These are phyloP conservation scores for Cinclus mexicanus DNA, from an alignment of 2,113 vertebrate species.

Conservation along the genomic window DNA sequence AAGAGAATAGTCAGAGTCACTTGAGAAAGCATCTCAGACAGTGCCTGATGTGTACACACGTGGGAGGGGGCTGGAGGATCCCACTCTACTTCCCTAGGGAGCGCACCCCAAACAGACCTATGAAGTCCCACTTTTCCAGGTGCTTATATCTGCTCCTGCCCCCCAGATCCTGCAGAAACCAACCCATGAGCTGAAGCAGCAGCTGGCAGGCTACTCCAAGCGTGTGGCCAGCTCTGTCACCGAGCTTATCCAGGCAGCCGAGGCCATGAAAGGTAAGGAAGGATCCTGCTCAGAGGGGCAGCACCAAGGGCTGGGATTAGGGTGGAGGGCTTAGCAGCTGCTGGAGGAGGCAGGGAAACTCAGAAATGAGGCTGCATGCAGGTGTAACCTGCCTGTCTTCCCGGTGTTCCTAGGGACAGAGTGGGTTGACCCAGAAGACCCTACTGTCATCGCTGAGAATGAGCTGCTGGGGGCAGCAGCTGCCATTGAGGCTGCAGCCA, in stretches of 20 bases:
- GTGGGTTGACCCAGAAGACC: constrained; percentile 97
- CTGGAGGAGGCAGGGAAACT: background rate
- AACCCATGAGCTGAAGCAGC: constrained; percentile 90
- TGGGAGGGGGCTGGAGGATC: background rate
- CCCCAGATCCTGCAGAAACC: constrained; percentile 93
- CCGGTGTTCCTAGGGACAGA: constrained; percentile 76
- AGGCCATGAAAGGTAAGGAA: constrained; percentile 95
- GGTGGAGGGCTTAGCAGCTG: background rate
- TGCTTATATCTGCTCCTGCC: background rate
- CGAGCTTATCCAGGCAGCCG: constrained; percentile 96
- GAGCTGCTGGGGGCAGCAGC: constrained; percentile 94
- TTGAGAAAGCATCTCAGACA: background rate
- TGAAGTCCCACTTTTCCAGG: background rate
- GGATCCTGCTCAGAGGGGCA: background rate
- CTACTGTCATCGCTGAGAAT: constrained; percentile 95
- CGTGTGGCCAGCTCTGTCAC: constrained; percentile 93
- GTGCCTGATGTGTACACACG: background rate
- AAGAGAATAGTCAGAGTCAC: background rate
- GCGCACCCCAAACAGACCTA: rapidly evolving
- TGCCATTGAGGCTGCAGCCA: constrained; percentile 97
- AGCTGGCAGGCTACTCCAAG: constrained; percentile 90
- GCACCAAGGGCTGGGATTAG: background rate
- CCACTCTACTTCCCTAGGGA: background rate
- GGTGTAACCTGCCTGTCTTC: background rate
- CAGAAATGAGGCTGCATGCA: rapidly evolving